Conservation (phyloP, 2,888 invertebrate species). For the Philaethria dido region DNA sequence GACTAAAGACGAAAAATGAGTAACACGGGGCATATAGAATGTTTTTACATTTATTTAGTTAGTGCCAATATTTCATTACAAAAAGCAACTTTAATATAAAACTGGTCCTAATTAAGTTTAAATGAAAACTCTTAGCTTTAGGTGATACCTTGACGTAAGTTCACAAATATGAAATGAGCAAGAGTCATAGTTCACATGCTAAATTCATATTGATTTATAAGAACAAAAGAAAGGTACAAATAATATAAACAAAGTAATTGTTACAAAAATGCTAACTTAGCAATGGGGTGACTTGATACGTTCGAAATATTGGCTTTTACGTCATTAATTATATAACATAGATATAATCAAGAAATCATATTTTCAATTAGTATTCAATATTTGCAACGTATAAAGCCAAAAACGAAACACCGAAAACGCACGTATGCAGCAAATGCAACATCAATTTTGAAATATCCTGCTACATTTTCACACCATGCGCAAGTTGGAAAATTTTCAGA, state of each 20-base stretch:
- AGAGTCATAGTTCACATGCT: constrained; percentile 23
- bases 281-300: constrained; percentile 13
- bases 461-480: constrained; percentile 49
- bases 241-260: constrained; percentile 12
- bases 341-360: no score
- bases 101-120: background rate
- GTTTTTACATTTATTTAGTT: background rate
- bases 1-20: background rate
- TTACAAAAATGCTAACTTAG: background rate
- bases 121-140: background rate
- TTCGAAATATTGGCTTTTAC: constrained; percentile 24
- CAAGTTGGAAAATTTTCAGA: constrained; percentile 39
- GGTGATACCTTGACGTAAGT: background rate
- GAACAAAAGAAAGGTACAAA: constrained; percentile 17
- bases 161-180: background rate
- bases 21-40: background rate
- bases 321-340: background rate
- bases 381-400: constrained; percentile 35
- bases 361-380: constrained; percentile 13
- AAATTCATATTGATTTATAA: no score
- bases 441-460: constrained; percentile 38
- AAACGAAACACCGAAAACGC: constrained; percentile 31
- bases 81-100: constrained; percentile 4
- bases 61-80: background rate
- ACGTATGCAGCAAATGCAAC: constrained; percentile 38